Evolutionary conservation across 2,113 vertebrate genomes (phyloP), one percentile per base, ranked within the genome.

Genomic region (Cacatua alba): DNA sequence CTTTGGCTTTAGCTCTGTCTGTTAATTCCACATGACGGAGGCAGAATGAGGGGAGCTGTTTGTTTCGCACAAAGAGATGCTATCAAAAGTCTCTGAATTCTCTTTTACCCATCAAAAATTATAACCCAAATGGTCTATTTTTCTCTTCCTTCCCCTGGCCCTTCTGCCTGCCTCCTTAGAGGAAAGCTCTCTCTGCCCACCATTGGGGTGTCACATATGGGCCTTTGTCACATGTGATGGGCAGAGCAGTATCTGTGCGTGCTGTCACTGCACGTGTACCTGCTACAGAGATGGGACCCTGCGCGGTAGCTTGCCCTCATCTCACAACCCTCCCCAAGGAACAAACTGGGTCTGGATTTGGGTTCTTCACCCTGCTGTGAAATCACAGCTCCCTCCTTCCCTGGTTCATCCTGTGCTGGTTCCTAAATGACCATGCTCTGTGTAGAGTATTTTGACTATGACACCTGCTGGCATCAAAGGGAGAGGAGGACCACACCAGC

Each of bases 211-310:
- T 62, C 80, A 63, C 55, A 18, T 1, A 3, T 0, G 8, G 19
- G 3, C 9, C 49, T 71, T 49, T 59, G 60, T 77, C 55, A 51
- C 28, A 1, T 2, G 11, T 0, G 31, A 12, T 13, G 87, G 55
- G n/a, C 44, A 70, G 33, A 64, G 82, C 7, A 39, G 37, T 4
- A 25, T 18, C 31, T 18, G 43, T 37, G 52, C 1, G 13, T 3
- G 13, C 28, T 65, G 70, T 6, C 57, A 48, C 65, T 19, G 44
- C 64, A n/a, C 0, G 0, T 1, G 1, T 18, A 4, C 41, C 59
- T 31, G 14, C 16, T n/a, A 35, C 26, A 41, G 44, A 49, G 31
- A 5, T 29, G 31, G 28, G 59, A 52, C 25, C 7, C 23, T 29
- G 9, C 4, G 17, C 7, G 13, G 29, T 3, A 51, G 51, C 26